These are phyloP conservation scores for Steinernema scapterisci DNA, from an alignment of 2,888 invertebrate species.

Conservation along the genomic window DNA sequence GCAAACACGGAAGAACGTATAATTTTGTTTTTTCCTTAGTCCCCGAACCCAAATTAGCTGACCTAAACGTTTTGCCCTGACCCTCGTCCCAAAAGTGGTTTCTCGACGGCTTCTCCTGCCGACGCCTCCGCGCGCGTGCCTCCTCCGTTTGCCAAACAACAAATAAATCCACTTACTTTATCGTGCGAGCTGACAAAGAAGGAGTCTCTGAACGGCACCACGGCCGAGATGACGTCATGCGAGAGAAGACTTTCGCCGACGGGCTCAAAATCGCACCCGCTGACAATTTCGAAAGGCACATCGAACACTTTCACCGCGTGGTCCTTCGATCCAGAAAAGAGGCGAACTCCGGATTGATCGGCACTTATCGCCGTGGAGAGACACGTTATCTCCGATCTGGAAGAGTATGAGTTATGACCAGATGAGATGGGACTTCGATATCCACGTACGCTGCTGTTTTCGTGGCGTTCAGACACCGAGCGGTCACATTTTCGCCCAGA, in stretches of 20 bases:
- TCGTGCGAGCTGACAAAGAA: constrained; percentile 19
- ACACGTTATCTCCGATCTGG: constrained; percentile 20
- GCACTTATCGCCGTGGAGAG: not conserved
- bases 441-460: constrained; percentile 16
- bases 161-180: constrained; percentile 18
- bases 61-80: too few species aligned
- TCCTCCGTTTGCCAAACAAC: too few species aligned
- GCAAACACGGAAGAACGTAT: too few species aligned
- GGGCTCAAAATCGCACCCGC: constrained; percentile 16
- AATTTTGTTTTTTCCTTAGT: too few species aligned
- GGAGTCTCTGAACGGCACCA: constrained; percentile 15
- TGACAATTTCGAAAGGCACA: not conserved
- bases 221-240: constrained; percentile 23
- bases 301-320: constrained; percentile 25
- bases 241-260: constrained; percentile 21
- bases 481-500: constrained; percentile 12
- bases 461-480: not conserved
- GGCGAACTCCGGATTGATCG: constrained; percentile 8
- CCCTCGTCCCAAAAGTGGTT: too few species aligned
- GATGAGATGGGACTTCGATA: not conserved
- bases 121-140: too few species aligned
- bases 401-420: not conserved
- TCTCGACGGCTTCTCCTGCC: too few species aligned
- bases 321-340: constrained; percentile 11
- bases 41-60: too few species aligned